These are phyloP conservation scores for Theocolax elegans DNA, from an alignment of 1,140 invertebrate genomes.

Conservation along the genomic window DNA sequence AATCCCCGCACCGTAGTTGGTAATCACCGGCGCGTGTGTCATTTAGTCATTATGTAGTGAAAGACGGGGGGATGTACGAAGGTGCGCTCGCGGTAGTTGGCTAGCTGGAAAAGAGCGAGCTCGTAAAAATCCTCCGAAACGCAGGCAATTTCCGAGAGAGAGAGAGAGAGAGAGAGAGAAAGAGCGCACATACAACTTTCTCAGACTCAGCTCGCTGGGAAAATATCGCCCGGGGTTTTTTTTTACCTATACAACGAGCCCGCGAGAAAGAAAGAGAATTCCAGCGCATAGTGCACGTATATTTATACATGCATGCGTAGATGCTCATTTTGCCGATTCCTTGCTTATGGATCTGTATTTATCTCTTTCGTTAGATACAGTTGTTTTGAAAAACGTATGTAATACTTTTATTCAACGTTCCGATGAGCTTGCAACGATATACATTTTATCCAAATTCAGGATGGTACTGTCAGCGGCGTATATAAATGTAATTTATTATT, in stretches of 20 bases:
- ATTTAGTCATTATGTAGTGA: not conserved
- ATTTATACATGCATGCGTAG: not conserved
- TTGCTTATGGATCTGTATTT: not conserved
- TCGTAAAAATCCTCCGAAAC: conserved; percentile 41
- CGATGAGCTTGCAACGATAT: no score
- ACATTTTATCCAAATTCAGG: no score
- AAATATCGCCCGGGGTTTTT: conserved; percentile 29
- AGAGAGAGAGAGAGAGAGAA: conserved; percentile 16
- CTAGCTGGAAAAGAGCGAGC: conserved; percentile 35
- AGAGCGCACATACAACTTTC: conserved; percentile 20
- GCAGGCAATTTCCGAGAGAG: conserved; percentile 17
- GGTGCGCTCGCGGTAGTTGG: not conserved
- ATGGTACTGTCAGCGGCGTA: no score
- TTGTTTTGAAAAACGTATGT: no score
- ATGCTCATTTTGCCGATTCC: not conserved
- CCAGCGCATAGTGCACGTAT: not conserved
- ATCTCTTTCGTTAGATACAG: not conserved
- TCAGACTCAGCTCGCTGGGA: conserved; percentile 33
- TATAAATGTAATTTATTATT: no score
- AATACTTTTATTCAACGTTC: no score
- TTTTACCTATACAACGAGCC: not conserved
- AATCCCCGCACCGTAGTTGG: not conserved
- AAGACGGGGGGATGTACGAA: not conserved
- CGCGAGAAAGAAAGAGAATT: not conserved
- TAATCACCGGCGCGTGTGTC: conserved; percentile 1